These are phyloP conservation scores for Oreonectes daqikongensis DNA, from an alignment of 2,797 vertebrate species.

Conservation along the genomic window DNA sequence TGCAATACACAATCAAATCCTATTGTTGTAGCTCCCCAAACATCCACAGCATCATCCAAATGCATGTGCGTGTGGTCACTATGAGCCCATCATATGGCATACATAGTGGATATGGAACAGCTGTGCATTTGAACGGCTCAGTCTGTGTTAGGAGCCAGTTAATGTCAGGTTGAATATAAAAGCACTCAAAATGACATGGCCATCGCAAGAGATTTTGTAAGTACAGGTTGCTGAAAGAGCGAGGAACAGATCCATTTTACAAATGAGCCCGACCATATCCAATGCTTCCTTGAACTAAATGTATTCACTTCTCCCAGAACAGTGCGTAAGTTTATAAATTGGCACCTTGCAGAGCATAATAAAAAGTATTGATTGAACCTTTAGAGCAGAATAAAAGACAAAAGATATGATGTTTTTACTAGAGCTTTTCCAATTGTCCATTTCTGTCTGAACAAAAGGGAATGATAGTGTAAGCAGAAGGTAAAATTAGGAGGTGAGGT, in stretches of 20 bases:
- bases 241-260: not conserved
- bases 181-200: not conserved
- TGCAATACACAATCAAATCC: slow-evolving; percentile 32
- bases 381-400: slow-evolving; percentile 26
- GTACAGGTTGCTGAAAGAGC: not conserved
- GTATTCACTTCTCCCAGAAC: not conserved
- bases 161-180: slow-evolving; percentile 6
- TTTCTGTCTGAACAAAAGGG: slow-evolving; percentile 36
- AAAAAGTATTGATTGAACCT: slow-evolving; percentile 21
- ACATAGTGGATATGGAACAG: slow-evolving; percentile 1
- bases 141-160: not conserved
- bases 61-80: slow-evolving; percentile 9
- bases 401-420: not conserved
- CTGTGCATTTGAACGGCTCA: slow-evolving; percentile 6
- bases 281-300: slow-evolving; percentile 3
- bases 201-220: not conserved
- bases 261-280: not conserved
- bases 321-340: slow-evolving; percentile 13
- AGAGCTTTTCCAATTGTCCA: slow-evolving; percentile 9
- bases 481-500: slow-evolving; percentile 22
- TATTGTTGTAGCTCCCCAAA: slow-evolving; percentile 31
- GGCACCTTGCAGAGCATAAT: slow-evolving; percentile 8
- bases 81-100: slow-evolving; percentile 8
- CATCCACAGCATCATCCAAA: slow-evolving; percentile 9
- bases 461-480: slow-evolving; percentile 33